Percentiles rank a stretch among this genome's conserved stretches.
phyloP scores from a whole-genome alignment of 2,888 invertebrate species.

The Endomychus coccineus region DNA sequence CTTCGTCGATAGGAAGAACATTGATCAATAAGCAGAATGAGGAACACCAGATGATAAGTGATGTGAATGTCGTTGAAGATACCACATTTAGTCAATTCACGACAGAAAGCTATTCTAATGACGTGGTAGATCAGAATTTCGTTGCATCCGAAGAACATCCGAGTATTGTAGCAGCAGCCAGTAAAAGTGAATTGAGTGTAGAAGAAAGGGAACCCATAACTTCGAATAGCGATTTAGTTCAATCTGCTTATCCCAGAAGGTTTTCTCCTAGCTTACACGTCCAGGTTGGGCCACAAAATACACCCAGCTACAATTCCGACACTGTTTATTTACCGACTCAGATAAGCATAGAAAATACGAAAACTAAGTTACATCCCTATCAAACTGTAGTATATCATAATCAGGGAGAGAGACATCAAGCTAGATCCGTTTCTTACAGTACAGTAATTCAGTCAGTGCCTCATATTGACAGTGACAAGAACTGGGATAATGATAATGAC shows the following conservation, averaged over 20 bases:
- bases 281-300: conserved; percentile 20
- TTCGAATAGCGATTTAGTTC: conserved; percentile 31
- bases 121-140: conserved; percentile 21
- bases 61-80: conserved; percentile 18
- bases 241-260: conserved; percentile 20
- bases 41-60: conserved; percentile 13
- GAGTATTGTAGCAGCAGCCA: conserved; percentile 49
- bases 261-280: conserved; percentile 32
- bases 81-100: conserved; percentile 5
- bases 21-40: conserved; percentile 25
- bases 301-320: conserved; percentile 45
- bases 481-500: conserved; percentile 24
- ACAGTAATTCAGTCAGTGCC: conserved; percentile 45
- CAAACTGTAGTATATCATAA: conserved; percentile 48
- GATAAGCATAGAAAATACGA: conserved; percentile 27
- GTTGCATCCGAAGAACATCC: conserved; percentile 37
- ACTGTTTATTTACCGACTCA: conserved; percentile 48
- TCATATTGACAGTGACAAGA: conserved; percentile 16
- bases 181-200: conserved; percentile 52
- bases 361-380: conserved; percentile 43
- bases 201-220: conserved; percentile 53
- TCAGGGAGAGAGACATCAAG: conserved; percentile 36
- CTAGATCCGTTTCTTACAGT: conserved; percentile 50
- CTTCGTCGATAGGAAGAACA: conserved; percentile 42
- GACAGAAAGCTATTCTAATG: conserved; percentile 15